phyloP scores from a whole-genome alignment of 2,113 vertebrate species.

The Alces alces region DNA sequence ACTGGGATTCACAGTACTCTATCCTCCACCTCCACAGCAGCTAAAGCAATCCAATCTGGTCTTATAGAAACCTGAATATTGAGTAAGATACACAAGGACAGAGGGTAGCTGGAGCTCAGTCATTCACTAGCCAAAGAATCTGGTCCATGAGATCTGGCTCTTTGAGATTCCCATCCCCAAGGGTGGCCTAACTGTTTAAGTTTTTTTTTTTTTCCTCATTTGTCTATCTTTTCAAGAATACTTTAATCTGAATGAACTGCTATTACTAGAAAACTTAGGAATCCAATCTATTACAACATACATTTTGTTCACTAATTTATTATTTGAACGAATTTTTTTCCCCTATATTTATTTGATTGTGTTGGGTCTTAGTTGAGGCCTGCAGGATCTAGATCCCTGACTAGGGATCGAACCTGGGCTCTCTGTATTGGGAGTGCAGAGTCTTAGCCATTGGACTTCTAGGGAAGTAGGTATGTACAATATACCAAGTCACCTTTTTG shows the following conservation, averaged over 20 bases:
- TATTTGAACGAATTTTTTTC: neutral
- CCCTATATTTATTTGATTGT: neutral
- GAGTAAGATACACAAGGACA: neutral
- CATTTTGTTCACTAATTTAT: neutral
- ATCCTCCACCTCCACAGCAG: neutral
- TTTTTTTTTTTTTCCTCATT: neutral
- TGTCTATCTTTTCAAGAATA: neutral
- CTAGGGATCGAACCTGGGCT: neutral
- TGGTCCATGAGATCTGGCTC: neutral
- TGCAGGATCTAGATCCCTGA: neutral
- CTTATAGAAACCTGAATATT: constrained; percentile 6
- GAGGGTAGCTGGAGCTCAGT: neutral
- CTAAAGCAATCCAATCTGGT: neutral
- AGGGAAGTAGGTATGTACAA: neutral
- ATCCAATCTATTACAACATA: neutral
- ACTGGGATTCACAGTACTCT: neutral
- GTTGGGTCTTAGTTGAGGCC: neutral
- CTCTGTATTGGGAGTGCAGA: neutral
- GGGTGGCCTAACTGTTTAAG: neutral
- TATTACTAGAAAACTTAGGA: neutral
- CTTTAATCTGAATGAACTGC: neutral
- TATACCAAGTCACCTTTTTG: neutral
- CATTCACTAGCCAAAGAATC: constrained; percentile 6
- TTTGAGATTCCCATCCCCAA: neutral
- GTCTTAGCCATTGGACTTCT: neutral